Evolutionary conservation across 2,888 invertebrate species (phyloP).

Genomic region (Nymphalis c-album): DNA sequence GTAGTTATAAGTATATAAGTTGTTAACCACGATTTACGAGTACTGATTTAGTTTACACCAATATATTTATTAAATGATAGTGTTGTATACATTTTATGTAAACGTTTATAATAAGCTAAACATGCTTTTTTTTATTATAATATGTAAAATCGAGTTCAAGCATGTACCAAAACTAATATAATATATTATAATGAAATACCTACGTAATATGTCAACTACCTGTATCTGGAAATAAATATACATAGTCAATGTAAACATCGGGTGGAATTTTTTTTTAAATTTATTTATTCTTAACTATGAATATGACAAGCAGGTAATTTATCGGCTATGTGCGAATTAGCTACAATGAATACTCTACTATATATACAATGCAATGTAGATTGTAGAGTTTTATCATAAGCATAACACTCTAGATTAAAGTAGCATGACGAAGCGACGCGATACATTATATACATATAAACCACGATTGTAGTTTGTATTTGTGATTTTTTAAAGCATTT

Average conservation of each 20-base stretch:
- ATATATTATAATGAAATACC: no score
- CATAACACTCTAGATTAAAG: slow-evolving; percentile 42
- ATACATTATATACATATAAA: not conserved
- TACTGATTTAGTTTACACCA: slow-evolving; percentile 3
- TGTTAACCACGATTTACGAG: slow-evolving; percentile 34
- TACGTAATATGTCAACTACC: no score
- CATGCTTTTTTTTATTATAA: not conserved
- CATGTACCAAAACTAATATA: no score
- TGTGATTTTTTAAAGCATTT: no score
- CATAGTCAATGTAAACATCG: no score
- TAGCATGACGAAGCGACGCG: slow-evolving; percentile 44
- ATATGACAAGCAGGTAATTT: slow-evolving; percentile 3
- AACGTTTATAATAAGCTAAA: not conserved
- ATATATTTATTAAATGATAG: not conserved
- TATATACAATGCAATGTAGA: slow-evolving; percentile 16
- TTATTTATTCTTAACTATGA: not conserved
- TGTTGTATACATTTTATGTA: slow-evolving; percentile 2
- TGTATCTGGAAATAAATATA: no score
- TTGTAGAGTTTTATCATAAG: slow-evolving; percentile 26
- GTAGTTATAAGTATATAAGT: slow-evolving; percentile 29
- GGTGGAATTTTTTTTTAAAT: not conserved
- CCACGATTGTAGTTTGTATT: not conserved
- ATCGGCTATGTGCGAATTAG: slow-evolving; percentile 7
- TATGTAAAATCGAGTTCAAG: no score
- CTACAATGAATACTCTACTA: slow-evolving; percentile 29